Evolutionary conservation across 2,797 vertebrate species (phyloP), one percentile per base, ranked within the genome.

Genomic region (Gymnoscopelus microlampas): DNA sequence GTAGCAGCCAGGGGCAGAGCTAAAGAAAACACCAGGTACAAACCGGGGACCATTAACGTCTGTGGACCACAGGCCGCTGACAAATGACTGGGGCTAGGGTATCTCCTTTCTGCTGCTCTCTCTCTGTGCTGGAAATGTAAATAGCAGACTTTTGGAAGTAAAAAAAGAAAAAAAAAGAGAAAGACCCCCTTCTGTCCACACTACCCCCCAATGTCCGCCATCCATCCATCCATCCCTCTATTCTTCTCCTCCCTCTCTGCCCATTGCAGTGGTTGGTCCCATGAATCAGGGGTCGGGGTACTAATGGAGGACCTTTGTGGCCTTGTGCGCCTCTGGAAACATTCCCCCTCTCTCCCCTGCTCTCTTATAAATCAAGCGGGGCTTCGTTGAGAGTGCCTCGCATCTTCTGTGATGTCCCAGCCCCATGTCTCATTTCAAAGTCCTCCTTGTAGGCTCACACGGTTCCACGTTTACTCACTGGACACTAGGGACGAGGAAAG

Each of bases 261-360:
- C 74, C 75, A 76, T 56, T 84, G 85, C 84, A 82, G 85, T 74
- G 80, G 87, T 80, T 85, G 80, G 82, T 89, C 85, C 81, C 78
- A 86, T 86, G 84, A 84, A 92, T 91, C 90, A 90, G 89, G 85
- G 94, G 93, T 94, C 92, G 94, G 89, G 84, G 86, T 90, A 92
- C 93, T 94, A 94, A 94, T 94, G 93, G 91, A 90, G 84, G 90
- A 93, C 92, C 94, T 91, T 44, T 74, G 58, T 92, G 92, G 89
- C 93, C 93, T 90, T 89, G 88, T 87, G 84, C 81, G 87, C 84
- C 88, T 91, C 82, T 86, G 81, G 92, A 93, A 92, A 92, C 89
- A 91, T 87, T 80, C 81, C 71, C 75, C 60, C 81, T 70, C 70
- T 67, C 77, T 84, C 82, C 82, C 76, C 68, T 44, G 74, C 70